These are phyloP conservation scores for Parotocinclus haroldoi DNA, from an alignment of 2,797 vertebrate species.

Conservation along the genomic window DNA sequence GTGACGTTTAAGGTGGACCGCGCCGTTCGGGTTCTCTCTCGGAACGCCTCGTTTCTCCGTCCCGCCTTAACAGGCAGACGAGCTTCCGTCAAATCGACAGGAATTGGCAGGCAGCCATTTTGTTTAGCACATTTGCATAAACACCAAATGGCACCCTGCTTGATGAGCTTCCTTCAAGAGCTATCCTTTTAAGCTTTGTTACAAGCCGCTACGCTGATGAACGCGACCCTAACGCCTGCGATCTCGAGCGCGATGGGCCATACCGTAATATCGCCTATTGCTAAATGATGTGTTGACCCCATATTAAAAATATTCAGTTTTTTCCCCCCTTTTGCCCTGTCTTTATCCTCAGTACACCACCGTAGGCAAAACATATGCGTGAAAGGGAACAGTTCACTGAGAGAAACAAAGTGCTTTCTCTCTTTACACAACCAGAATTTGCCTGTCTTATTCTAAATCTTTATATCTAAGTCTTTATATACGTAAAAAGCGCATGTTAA, in stretches of 20 bases:
- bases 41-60: slow-evolving; percentile 24
- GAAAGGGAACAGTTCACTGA: neutral
- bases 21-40: neutral
- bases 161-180: slow-evolving; percentile 60
- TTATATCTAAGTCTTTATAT: too few species aligned
- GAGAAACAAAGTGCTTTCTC: neutral
- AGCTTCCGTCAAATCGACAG: slow-evolving; percentile 73
- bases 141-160: slow-evolving; percentile 75
- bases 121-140: slow-evolving; percentile 77
- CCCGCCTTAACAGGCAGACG: slow-evolving; percentile 71
- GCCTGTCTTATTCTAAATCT: too few species aligned
- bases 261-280: slow-evolving; percentile 66
- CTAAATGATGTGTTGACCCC: slow-evolving; percentile 69
- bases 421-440: too few species aligned
- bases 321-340: slow-evolving; percentile 34
- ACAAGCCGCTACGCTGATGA: slow-evolving; percentile 53
- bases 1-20: slow-evolving; percentile 61
- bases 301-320: slow-evolving; percentile 52
- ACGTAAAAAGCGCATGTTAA: too few species aligned
- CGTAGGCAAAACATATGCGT: slow-evolving; percentile 63
- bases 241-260: slow-evolving; percentile 60
- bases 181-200: slow-evolving; percentile 61
- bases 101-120: slow-evolving; percentile 80
- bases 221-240: slow-evolving; percentile 63
- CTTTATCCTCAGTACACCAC: slow-evolving; percentile 28